Evolutionary conservation across 2,113 vertebrate species (phyloP).

Genomic region (Semicossyphus pulcher): DNA sequence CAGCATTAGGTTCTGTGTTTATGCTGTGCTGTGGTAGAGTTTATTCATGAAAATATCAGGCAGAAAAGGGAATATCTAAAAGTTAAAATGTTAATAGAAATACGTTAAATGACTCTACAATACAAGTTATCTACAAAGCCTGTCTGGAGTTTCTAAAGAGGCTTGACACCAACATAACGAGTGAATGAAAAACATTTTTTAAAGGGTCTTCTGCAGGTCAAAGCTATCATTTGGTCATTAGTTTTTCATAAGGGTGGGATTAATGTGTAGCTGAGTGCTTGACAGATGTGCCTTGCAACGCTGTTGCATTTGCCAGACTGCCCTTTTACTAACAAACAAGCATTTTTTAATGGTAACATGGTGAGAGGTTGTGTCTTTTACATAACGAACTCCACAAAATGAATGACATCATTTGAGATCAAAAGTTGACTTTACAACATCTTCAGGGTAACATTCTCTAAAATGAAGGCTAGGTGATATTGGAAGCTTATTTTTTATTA

Average conservation of each 20-base stretch:
- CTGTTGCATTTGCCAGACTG: background rate
- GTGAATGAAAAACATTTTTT: slow-evolving; percentile 23
- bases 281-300: slow-evolving; percentile 15
- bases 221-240: slow-evolving; percentile 55
- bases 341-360: background rate
- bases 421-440: no score
- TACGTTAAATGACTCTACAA: background rate
- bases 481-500: no score
- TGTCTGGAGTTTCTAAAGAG: background rate
- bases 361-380: background rate
- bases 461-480: no score
- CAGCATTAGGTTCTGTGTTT: background rate
- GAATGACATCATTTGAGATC: background rate
- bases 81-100: no score
- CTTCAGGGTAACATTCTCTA: no score
- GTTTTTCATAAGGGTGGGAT: slow-evolving; percentile 57
- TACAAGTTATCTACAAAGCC: background rate
- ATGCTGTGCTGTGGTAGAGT: background rate
- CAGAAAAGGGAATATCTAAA: no score
- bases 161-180: background rate
- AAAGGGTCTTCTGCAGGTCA: slow-evolving; percentile 43
- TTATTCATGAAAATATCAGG: background rate
- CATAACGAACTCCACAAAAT: background rate
- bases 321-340: background rate
- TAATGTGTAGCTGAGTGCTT: slow-evolving; percentile 14